Evolutionary conservation across 2,113 vertebrate species (phyloP), one percentile per base, ranked within the genome.

Genomic region (Campylomormyrus numenius): DNA sequence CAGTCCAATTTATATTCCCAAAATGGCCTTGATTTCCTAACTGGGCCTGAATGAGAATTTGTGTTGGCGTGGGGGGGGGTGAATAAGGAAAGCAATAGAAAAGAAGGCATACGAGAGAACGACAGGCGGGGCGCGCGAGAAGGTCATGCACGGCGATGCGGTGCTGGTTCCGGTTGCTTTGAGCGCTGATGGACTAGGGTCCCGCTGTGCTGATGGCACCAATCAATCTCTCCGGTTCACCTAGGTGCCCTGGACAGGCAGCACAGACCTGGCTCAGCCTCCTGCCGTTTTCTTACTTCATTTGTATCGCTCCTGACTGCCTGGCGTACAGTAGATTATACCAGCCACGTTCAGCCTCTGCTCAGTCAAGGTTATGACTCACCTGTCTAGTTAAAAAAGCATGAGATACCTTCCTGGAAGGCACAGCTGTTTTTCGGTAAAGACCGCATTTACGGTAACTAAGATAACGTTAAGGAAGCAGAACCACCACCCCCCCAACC

Each of bases 151-250:
- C 3, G n/a, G 2, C 46, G 46, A 86, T 15, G 48, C n/a, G 7
- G 17, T n/a, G 46, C 48, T 74, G 84, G 89, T 90, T 87, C 83
- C 21, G 85, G 39, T 62, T 90, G 89, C 84, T 87, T 87, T 87
- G 46, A 10, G 42, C 89, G n/a, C 15, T 87, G 84, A 90, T 87
- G 58, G 58, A 90, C 85, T 27, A 48, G 45, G 31, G 42, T 42
- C 48, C 58, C 11, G 35, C 53, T 27, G 46, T 39, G 45, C 27
- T 42, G 46, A 56, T 10, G 8, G 45, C 58, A 74, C 46, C 24
- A 87, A 87, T 90, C 89, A 50, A 87, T 87, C 53, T 35, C 77
- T 39, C 27, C 45, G n/a, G 21, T 62, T 27, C 10, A 45, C 31
- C 52, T 4, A 15, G 13, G 58, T 24, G 49, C 35, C 39, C 31